Conservation (phyloP, 1,140 invertebrate genomes). For the Eurytemora carolleeae region DNA sequence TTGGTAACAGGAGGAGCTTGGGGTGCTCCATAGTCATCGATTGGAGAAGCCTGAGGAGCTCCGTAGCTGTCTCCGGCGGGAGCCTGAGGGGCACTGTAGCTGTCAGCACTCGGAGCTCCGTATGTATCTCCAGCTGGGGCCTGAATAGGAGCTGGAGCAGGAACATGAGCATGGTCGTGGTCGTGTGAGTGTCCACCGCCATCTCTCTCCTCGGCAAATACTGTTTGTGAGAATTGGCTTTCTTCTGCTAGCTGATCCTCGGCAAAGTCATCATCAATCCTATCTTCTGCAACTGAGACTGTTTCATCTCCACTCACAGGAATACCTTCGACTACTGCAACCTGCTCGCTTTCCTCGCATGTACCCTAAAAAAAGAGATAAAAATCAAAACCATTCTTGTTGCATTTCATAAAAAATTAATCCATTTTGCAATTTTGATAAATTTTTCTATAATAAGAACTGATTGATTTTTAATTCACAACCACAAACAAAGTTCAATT, state of each 20-base stretch:
- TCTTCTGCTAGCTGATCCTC: conserved; percentile 13
- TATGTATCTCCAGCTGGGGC: conserved; percentile 3
- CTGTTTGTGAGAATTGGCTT: background rate
- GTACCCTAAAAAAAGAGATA: too few relatives aligned
- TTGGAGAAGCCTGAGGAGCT: conserved; percentile 5
- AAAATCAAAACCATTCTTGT: too few relatives aligned
- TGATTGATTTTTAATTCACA: too few relatives aligned
- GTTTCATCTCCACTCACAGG: background rate
- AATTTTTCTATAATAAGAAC: too few relatives aligned
- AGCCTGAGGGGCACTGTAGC: conserved; percentile 6
- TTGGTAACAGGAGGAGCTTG: background rate
- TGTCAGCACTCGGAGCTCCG: background rate
- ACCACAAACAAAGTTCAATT: too few relatives aligned
- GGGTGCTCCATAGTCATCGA: background rate
- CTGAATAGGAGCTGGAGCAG: background rate
- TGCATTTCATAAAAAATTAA: too few relatives aligned
- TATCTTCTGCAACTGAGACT: background rate
- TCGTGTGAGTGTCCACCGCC: background rate
- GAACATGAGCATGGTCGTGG: background rate
- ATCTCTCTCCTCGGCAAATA: background rate
- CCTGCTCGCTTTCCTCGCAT: background rate
- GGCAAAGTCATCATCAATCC: background rate
- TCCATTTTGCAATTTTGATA: too few relatives aligned
- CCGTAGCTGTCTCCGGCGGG: conserved; percentile 5
- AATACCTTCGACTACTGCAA: background rate